Evolutionary conservation across 2,113 vertebrate genomes (phyloP).

Genomic region (Ceyx melanurus): DNA sequence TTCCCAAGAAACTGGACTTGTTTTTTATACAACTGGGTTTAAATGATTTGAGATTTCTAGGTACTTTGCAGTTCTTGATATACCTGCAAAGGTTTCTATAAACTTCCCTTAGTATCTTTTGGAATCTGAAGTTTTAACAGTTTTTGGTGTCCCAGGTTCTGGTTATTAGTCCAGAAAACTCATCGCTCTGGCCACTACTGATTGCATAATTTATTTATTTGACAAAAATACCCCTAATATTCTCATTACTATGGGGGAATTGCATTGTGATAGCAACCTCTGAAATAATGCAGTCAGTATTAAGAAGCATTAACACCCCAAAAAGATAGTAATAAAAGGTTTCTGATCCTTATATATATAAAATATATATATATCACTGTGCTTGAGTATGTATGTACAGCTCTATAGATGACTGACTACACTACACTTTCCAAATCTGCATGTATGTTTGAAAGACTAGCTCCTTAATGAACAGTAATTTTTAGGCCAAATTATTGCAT

Average conservation of each 20-base stretch:
- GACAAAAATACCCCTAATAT: not conserved
- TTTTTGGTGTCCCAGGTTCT: not conserved
- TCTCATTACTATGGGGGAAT: not conserved
- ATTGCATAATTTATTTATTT: not conserved
- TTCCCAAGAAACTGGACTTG: not conserved
- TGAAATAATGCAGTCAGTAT: not conserved
- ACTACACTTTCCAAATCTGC: not conserved
- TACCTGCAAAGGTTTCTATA: not conserved
- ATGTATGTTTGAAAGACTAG: not conserved
- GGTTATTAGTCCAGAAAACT: accelerated
- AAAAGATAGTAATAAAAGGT: not conserved
- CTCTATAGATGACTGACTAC: not conserved
- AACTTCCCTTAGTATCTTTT: not conserved
- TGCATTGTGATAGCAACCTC: not conserved
- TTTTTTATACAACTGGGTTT: not conserved
- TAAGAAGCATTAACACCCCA: not conserved
- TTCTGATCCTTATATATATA: not conserved
- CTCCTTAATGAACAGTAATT: not conserved
- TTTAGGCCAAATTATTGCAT: not conserved
- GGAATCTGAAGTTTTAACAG: not conserved
- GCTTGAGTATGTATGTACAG: not conserved
- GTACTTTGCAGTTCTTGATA: not conserved
- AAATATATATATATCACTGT: not conserved
- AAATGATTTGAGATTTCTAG: not conserved
- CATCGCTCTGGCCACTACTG: not conserved